Evolutionary conservation across 2,888 invertebrate genomes (phyloP).

Genomic region (Muschampia plurimacula): DNA sequence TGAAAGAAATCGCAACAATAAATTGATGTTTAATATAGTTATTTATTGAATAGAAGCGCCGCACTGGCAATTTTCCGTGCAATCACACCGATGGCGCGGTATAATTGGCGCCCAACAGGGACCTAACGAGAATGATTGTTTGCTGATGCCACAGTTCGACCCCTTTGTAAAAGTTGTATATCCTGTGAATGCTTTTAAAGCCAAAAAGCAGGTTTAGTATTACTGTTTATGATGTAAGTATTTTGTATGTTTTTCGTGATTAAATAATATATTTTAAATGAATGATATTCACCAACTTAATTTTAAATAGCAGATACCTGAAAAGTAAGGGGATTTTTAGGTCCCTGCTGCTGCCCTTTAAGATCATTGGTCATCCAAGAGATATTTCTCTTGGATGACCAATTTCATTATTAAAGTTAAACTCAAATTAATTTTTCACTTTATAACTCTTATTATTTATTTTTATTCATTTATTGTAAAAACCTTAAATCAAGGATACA

Average conservation of each 20-base stretch:
- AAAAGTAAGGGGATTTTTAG: too few species aligned
- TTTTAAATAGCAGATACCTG: too few species aligned
- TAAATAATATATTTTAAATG: not conserved
- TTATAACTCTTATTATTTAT: too few species aligned
- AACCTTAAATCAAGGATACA: too few species aligned
- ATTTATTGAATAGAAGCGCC: constrained; percentile 34
- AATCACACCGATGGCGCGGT: constrained; percentile 67
- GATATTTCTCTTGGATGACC: too few species aligned
- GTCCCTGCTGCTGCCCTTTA: too few species aligned
- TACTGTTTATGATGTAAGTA: not conserved
- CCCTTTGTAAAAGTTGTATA: constrained; percentile 27
- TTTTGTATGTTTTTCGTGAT: not conserved
- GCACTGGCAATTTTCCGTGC: constrained; percentile 62
- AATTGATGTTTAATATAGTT: constrained; percentile 51
- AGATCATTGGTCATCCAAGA: too few species aligned
- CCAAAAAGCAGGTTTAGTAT: not conserved
- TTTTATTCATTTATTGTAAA: too few species aligned
- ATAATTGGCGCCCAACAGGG: constrained; percentile 77
- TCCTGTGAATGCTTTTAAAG: not conserved
- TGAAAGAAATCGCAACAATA: constrained; percentile 39
- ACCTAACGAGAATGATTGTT: constrained; percentile 73
- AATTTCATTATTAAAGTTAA: too few species aligned
- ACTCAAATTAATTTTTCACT: too few species aligned
- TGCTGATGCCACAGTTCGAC: constrained; percentile 52
- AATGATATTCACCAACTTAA: too few species aligned